Evolutionary conservation across 2,888 invertebrate genomes (phyloP), one percentile per base, ranked within the genome.

Genomic region (Nomada hirtipes): DNA sequence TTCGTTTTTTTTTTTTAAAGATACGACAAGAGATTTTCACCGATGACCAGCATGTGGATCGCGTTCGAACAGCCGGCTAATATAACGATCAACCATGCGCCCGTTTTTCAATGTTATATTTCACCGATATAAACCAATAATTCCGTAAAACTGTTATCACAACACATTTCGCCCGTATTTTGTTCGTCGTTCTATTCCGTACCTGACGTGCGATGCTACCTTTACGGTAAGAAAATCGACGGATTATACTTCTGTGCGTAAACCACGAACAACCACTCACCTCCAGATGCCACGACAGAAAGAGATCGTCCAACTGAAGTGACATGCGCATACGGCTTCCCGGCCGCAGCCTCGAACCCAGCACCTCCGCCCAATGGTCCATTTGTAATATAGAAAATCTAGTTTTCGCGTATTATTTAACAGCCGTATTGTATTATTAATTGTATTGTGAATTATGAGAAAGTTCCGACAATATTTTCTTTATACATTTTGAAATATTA

Each of bases 281-380:
- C 93, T 93, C 91, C 89, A 92, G 92, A 91, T 91, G 92, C 93
- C 90, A 93, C 93, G 91, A 92, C 93, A 93, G 93, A 93, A 93
- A 93, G 93, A 93, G 92, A 92, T 90, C 92, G 91, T 89, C 86
- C 91, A 85, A 91, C 86, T 87, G 79, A 90, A 90, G 90, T 90
- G 93, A 93, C 93, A 92, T 93, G 93, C 93, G 93, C 92, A 90
- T 89, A 91, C 91, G 89, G 90, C 80, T 90, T 87, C 88, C 80
- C 85, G 84, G 77, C 77, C 79, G 52, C 73, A 90, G 84, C 73
- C 89, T 90, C 91, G 88, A 86, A 85, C 55, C 89, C 90, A 90
- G 89, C 88, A 89, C 65, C 80, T 59, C 44, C 87, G n/a, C 47
- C 72, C 79, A 88, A 90, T 89, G 84, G 90, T 90, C 91, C 90